Evolutionary conservation across 2,113 vertebrate genomes (phyloP).

Genomic region (Xerus inauris): DNA sequence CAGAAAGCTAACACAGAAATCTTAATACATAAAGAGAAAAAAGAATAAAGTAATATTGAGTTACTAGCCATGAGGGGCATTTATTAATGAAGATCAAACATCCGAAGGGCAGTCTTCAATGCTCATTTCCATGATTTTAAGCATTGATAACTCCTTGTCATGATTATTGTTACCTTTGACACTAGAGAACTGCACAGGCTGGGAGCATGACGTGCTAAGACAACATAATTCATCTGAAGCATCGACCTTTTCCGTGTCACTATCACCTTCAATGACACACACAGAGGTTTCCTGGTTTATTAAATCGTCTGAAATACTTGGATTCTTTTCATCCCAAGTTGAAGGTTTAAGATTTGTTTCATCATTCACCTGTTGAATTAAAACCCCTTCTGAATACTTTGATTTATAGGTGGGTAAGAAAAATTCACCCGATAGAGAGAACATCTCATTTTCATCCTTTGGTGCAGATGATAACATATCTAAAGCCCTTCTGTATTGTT

Average conservation of each 20-base stretch:
- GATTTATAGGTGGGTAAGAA: conserved; percentile 1
- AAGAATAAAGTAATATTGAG: not conserved
- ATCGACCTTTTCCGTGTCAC: conserved; percentile 68
- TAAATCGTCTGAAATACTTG: not conserved
- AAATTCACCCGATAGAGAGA: not conserved
- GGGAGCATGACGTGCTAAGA: conserved; percentile 66
- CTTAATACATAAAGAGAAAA: not conserved
- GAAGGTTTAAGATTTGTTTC: conserved; percentile 24
- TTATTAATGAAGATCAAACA: conserved; percentile 68
- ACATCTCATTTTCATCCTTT: not conserved
- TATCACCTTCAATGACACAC: conserved; percentile 26
- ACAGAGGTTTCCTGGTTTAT: conserved; percentile 49
- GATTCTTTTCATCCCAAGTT: conserved; percentile 46
- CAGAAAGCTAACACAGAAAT: conserved; percentile 34
- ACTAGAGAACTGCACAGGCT: conserved; percentile 12
- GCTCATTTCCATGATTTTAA: conserved; percentile 49
- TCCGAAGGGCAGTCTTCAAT: conserved; percentile 39
- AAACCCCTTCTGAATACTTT: conserved; percentile 58
- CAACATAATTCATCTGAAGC: conserved; percentile 48
- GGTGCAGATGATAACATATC: conserved; percentile 3
- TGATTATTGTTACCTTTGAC: not conserved
- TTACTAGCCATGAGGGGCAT: conserved; percentile 47
- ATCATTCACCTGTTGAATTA: not conserved
- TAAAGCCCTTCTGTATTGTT: conserved; percentile 56
- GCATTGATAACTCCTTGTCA: conserved; percentile 40